phyloP scores from a whole-genome alignment of 2,113 vertebrate genomes.

The Thomomys bottae region DNA sequence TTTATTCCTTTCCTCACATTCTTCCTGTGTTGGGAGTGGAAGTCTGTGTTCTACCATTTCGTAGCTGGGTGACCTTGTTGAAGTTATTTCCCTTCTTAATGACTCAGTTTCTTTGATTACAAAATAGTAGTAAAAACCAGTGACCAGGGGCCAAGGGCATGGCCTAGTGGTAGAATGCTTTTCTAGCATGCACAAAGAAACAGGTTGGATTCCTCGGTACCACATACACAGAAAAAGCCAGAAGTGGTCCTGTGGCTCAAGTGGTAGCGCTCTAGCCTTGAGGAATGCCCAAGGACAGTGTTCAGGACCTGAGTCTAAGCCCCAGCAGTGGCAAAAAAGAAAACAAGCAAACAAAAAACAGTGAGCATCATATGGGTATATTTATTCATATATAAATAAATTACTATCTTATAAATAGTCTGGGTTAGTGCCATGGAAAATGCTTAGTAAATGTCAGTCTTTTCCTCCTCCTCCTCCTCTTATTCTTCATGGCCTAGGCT shows the following conservation, averaged over 20 bases:
- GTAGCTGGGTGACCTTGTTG: not conserved
- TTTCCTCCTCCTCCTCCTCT: not conserved
- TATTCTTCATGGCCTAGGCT: no score
- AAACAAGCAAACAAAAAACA: no score
- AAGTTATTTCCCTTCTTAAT: conserved; percentile 6
- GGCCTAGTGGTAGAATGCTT: no score
- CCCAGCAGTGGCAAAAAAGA: no score
- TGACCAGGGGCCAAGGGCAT: no score
- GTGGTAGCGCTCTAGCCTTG: no score
- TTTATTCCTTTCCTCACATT: not conserved
- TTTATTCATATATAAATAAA: not conserved
- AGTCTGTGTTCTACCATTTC: not conserved
- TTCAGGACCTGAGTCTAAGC: no score
- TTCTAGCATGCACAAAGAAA: no score
- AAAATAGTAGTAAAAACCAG: not conserved
- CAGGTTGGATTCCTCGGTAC: no score
- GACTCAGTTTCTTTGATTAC: conserved; percentile 13
- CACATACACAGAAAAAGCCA: no score
- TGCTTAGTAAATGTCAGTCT: conserved; percentile 8
- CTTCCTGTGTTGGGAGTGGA: not conserved
- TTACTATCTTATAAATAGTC: not conserved
- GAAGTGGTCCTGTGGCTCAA: no score
- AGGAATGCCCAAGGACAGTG: no score
- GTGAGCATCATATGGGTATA: not conserved
- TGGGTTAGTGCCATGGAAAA: not conserved